phyloP scores from a whole-genome alignment of 2,113 vertebrate genomes.

The Corythoichthys haematopterus region DNA sequence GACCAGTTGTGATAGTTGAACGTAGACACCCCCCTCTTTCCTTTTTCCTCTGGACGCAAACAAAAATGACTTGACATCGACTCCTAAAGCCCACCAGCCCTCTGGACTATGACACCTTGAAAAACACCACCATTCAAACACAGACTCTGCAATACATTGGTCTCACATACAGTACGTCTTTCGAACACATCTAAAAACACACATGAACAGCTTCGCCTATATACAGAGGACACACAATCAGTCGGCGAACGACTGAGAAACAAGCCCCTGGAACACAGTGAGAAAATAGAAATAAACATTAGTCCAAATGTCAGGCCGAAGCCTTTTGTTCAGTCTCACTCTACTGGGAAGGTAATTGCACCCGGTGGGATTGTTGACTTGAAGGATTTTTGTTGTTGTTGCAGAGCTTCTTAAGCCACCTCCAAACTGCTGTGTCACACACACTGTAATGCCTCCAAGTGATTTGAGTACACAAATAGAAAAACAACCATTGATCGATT shows the following conservation, averaged over 20 bases:
- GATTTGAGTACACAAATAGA: conserved; percentile 54
- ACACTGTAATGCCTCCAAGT: conserved; percentile 19
- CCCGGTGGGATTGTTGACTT: background rate
- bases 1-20: conserved; percentile 70
- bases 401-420: conserved; percentile 41
- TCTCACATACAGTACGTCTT: conserved; percentile 66
- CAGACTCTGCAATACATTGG: conserved; percentile 64
- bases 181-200: conserved; percentile 67
- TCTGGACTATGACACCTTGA: conserved; percentile 66
- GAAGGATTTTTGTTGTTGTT: conserved; percentile 1
- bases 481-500: conserved; percentile 65
- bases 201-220: conserved; percentile 68
- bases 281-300: conserved; percentile 31
- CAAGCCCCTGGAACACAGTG: conserved; percentile 44
- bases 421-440: conserved; percentile 40
- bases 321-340: conserved; percentile 17
- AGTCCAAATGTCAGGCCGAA: conserved; percentile 30
- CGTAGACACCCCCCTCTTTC: conserved; percentile 24
- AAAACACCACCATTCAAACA: conserved; percentile 70
- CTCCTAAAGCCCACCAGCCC: conserved; percentile 49
- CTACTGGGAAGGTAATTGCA: conserved; percentile 24
- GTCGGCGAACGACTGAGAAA: conserved; percentile 47
- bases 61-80: conserved; percentile 61
- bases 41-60: conserved; percentile 53
- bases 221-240: conserved; percentile 71